A percentile compares a stretch with the other conserved stretches of the same genome.
Evolutionary conservation across 1,140 invertebrate genomes (phyloP).

Genomic region (Rhyacophila brunnea): DNA sequence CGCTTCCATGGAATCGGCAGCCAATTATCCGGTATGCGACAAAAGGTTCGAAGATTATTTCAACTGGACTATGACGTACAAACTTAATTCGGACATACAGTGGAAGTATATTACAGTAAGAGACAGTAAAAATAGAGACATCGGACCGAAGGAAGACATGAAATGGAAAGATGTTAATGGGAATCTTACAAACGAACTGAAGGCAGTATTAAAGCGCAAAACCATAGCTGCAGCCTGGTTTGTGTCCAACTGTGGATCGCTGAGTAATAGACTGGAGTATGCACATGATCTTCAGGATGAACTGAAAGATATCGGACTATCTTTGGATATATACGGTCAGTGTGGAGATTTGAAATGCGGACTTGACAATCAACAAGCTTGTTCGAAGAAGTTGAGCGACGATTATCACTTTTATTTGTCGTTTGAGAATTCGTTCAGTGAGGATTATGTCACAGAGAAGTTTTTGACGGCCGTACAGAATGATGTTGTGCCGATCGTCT

Average conservation of each 20-base stretch:
- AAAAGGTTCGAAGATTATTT: conserved; percentile 47
- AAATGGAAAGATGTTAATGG: conserved; percentile 40
- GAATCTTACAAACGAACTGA: conserved; percentile 37
- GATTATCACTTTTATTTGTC: conserved; percentile 69
- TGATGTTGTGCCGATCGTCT: conserved; percentile 26
- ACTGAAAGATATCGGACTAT: conserved; percentile 44
- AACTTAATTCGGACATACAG: conserved; percentile 61
- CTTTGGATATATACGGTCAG: conserved; percentile 66
- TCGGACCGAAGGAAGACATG: conserved; percentile 39
- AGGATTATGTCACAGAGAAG: conserved; percentile 63
- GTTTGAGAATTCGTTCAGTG: conserved; percentile 64
- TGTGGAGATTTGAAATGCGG: conserved; percentile 55
- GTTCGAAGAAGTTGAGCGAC: conserved; percentile 47
- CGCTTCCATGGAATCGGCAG: conserved; percentile 43
- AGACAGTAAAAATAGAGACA: conserved; percentile 37
- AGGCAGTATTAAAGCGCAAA: conserved; percentile 42
- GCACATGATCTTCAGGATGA: conserved; percentile 56
- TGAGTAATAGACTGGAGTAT: conserved; percentile 55
- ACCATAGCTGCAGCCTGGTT: conserved; percentile 60
- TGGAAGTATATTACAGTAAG: conserved; percentile 52
- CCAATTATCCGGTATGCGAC: conserved; percentile 44
- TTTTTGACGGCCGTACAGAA: conserved; percentile 19
- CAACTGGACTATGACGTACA: conserved; percentile 67
- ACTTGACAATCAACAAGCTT: conserved; percentile 38
- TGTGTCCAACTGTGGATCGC: conserved; percentile 61